These are phyloP conservation scores for Troides aeacus DNA, from an alignment of 2,888 invertebrate genomes.

Conservation along the genomic window DNA sequence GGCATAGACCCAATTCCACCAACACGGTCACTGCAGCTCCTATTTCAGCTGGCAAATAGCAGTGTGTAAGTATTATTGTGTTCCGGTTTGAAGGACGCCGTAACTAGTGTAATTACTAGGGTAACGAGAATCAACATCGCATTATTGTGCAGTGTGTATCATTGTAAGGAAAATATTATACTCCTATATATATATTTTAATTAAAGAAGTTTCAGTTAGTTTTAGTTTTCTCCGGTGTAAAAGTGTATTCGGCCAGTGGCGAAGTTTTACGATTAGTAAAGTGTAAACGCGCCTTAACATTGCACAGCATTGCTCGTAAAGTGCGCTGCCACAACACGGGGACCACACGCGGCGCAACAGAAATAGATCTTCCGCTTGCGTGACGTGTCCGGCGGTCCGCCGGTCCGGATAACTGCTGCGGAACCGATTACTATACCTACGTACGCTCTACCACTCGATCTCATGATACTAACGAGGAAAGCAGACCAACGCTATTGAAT, in stretches of 20 bases:
- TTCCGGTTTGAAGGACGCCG: too few species aligned
- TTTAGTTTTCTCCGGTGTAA: background rate
- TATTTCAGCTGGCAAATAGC: too few species aligned
- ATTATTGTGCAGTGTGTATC: too few species aligned
- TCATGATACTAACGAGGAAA: background rate
- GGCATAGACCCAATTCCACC: too few species aligned
- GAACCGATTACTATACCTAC: constrained; percentile 3
- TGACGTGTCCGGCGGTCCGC: constrained; percentile 15
- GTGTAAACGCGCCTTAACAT: constrained; percentile 37
- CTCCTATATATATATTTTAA: too few species aligned
- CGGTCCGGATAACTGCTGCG: constrained; percentile 16
- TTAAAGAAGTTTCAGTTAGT: too few species aligned
- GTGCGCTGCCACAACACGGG: constrained; percentile 33
- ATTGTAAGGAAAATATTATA: too few species aligned
- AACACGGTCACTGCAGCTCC: too few species aligned
- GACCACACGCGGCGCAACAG: constrained; percentile 48
- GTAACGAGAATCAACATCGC: too few species aligned
- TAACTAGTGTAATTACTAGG: too few species aligned
- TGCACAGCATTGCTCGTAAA: constrained; percentile 37
- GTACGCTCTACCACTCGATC: background rate
- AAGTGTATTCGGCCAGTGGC: constrained; percentile 3
- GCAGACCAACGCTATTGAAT: too few species aligned
- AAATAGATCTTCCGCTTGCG: constrained; percentile 39
- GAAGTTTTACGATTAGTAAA: constrained; percentile 17
- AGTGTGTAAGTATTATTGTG: too few species aligned